phyloP scores from a whole-genome alignment of 2,113 vertebrate genomes.

The Cyanocitta stelleri region DNA sequence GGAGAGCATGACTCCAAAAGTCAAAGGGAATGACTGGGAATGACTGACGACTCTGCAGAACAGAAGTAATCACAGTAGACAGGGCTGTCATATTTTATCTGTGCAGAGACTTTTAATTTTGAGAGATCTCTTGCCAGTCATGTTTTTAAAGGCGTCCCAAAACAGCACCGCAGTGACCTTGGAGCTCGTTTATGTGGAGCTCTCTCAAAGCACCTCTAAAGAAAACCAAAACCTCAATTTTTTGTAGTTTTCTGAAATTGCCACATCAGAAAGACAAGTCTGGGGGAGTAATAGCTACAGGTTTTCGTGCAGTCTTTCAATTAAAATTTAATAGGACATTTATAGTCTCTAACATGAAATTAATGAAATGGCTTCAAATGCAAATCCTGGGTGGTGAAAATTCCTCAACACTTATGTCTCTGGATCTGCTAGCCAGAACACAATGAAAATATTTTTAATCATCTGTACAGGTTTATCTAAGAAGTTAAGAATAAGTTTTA shows the following conservation, averaged over 20 bases:
- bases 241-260: not conserved
- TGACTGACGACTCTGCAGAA: not conserved
- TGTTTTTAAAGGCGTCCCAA: not conserved
- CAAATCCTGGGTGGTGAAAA: not conserved
- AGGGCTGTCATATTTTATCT: constrained; percentile 41
- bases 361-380: not conserved
- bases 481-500: not conserved
- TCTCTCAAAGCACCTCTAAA: not conserved
- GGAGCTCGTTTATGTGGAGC: not conserved
- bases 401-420: not conserved
- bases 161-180: not conserved
- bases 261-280: not conserved
- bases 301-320: not conserved
- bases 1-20: not conserved
- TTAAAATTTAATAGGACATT: not conserved
- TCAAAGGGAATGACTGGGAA: not conserved
- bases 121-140: not conserved
- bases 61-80: constrained; percentile 16
- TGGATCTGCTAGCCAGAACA: not conserved
- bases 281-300: not conserved
- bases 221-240: not conserved
- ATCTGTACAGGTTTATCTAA: not conserved
- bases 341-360: not conserved
- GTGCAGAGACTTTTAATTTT: not conserved
- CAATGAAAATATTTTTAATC: not conserved